Conservation (phyloP, 2,888 invertebrate genomes). For the Drosophila kanekoi region DNA sequence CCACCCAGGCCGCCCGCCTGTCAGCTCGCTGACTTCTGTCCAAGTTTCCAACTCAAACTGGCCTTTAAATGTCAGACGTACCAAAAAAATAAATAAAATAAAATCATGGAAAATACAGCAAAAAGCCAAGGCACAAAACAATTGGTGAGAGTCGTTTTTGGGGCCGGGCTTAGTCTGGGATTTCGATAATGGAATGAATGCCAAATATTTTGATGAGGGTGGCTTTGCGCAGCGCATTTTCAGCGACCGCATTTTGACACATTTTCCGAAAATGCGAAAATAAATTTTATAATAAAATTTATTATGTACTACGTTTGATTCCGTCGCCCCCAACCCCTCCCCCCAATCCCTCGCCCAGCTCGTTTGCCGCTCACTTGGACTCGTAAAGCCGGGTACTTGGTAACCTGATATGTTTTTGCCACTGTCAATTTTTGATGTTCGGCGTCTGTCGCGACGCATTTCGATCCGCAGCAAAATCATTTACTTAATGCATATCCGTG, state of each 20-base stretch:
- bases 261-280: conserved; percentile 62
- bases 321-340: conserved; percentile 20
- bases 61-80: conserved; percentile 52
- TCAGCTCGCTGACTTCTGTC: conserved; percentile 57
- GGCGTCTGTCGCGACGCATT: conserved; percentile 60
- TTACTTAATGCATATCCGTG: conserved; percentile 67
- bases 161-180: conserved; percentile 68
- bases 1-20: conserved; percentile 39
- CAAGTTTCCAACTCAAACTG: conserved; percentile 55
- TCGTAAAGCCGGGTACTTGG: conserved; percentile 45
- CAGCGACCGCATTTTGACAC: conserved; percentile 78
- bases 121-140: conserved; percentile 26
- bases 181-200: conserved; percentile 82
- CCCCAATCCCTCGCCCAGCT: conserved; percentile 6
- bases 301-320: conserved; percentile 68
- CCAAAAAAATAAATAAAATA: conserved; percentile 22
- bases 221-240: conserved; percentile 35
- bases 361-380: conserved; percentile 69
- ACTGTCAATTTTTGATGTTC: conserved; percentile 70
- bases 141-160: conserved; percentile 26
- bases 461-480: conserved; percentile 63
- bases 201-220: conserved; percentile 82
- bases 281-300: conserved; percentile 82
- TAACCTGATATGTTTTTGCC: conserved; percentile 75
- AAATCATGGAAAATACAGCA: conserved; percentile 36